Percentiles rank a stretch among this genome's conserved stretches.
These are phyloP conservation scores for Sweltsa coloradensis DNA, from an alignment of 1,140 invertebrate genomes.

Conservation along the genomic window DNA sequence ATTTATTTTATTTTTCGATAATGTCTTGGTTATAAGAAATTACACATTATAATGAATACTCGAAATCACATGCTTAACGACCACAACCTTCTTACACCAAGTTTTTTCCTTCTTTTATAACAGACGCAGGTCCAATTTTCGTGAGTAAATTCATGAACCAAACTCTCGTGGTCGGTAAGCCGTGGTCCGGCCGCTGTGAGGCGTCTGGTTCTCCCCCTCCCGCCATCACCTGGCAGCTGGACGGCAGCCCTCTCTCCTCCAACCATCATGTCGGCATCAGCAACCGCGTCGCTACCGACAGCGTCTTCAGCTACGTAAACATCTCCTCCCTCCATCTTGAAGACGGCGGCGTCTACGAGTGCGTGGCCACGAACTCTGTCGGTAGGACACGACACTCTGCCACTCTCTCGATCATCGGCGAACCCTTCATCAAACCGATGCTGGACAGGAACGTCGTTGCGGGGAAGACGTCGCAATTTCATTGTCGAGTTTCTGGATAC, in stretches of 20 bases:
- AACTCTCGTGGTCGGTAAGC: constrained; percentile 33
- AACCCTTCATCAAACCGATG: constrained; percentile 37
- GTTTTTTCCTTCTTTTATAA: no score
- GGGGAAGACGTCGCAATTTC: constrained; percentile 31
- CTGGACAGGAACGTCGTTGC: constrained; percentile 37
- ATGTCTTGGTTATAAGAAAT: no score
- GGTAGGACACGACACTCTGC: constrained; percentile 48
- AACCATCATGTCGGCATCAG: constrained; percentile 16
- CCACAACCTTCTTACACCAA: no score
- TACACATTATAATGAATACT: no score
- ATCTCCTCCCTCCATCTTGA: constrained; percentile 32
- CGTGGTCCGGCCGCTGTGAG: constrained; percentile 36
- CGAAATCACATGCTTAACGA: no score
- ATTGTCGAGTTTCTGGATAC: constrained; percentile 40
- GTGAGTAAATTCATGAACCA: constrained; percentile 33
- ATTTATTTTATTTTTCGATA: no score
- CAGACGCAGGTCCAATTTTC: constrained; percentile 37
- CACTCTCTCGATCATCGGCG: constrained; percentile 41
- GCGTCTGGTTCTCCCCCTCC: constrained; percentile 40
- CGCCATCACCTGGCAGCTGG: constrained; percentile 34
- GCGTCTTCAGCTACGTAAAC: constrained; percentile 37
- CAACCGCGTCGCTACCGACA: constrained; percentile 25
- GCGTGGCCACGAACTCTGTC: constrained; percentile 49
- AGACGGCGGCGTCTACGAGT: constrained; percentile 48
- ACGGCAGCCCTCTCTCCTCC: constrained; percentile 28